These are phyloP conservation scores for Stenchaetothrips biformis DNA, from an alignment of 2,888 invertebrate species.

Conservation along the genomic window DNA sequence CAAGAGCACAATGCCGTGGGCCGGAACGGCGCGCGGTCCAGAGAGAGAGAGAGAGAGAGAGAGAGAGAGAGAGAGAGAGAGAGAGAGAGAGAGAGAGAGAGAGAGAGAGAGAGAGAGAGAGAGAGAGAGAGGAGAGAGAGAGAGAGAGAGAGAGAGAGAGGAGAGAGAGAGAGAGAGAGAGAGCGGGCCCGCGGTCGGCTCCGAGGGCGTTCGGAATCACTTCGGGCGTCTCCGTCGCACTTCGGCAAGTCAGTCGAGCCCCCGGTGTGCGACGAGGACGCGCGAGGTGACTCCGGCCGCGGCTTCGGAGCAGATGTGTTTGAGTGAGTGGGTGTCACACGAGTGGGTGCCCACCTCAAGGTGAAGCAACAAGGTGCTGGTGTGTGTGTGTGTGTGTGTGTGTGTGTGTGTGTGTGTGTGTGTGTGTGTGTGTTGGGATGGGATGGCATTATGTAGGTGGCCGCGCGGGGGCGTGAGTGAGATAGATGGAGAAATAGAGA, in stretches of 20 bases:
- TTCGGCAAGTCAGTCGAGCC: background rate
- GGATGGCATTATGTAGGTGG: conserved; percentile 7
- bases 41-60: background rate
- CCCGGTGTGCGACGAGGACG: background rate
- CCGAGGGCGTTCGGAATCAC: background rate
- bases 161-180: background rate
- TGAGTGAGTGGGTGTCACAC: conserved; percentile 17
- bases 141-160: background rate
- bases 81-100: background rate
- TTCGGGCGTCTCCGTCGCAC: background rate
- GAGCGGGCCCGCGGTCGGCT: background rate
- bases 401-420: background rate
- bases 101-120: background rate
- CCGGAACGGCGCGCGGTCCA: background rate
- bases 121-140: background rate
- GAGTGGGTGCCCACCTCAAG: conserved; percentile 1
- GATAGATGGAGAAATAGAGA: conserved; percentile 17
- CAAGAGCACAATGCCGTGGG: background rate
- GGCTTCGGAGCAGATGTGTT: conserved; percentile 10
- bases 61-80: conserved; percentile 1
- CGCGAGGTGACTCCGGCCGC: background rate
- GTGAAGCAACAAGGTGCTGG: conserved; percentile 14
- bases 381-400: conserved; percentile 14
- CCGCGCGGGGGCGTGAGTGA: background rate
- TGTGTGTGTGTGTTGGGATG: conserved; percentile 19